These are phyloP conservation scores for Polyergus mexicanus DNA, from an alignment of 1,140 invertebrate species.

Conservation along the genomic window DNA sequence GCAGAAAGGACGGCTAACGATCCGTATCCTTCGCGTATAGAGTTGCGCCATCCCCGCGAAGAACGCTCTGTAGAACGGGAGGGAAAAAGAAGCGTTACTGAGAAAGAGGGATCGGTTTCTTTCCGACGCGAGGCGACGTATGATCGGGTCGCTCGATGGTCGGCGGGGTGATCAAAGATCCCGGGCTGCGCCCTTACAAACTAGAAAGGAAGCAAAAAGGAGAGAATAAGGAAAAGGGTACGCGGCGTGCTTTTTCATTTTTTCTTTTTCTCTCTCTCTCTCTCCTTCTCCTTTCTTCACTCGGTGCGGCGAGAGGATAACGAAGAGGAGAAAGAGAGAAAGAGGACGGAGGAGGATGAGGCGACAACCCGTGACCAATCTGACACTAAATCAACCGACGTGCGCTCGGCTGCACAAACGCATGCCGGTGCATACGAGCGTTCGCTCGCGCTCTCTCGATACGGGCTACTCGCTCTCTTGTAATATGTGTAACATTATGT, in stretches of 20 bases:
- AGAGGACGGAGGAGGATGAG: constrained; percentile 72
- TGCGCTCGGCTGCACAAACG: constrained; percentile 68
- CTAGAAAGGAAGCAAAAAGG: constrained; percentile 54
- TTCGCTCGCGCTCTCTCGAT: constrained; percentile 39
- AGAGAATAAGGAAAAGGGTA: constrained; percentile 34
- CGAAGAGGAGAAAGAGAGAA: constrained; percentile 61
- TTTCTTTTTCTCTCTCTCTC: not conserved
- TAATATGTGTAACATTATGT: constrained; percentile 60
- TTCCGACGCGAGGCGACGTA: constrained; percentile 74
- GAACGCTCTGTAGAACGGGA: constrained; percentile 29
- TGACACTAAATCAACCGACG: constrained; percentile 83
- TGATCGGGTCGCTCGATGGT: constrained; percentile 79
- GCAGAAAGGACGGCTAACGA: constrained; percentile 71
- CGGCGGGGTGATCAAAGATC: constrained; percentile 81
- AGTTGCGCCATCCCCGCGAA: constrained; percentile 29
- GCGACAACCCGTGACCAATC: constrained; percentile 84
- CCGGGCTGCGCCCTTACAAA: constrained; percentile 70
- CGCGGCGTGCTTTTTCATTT: not conserved
- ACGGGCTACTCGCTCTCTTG: constrained; percentile 30
- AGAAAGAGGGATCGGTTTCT: constrained; percentile 76
- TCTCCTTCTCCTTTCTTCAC: not conserved
- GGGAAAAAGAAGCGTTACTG: constrained; percentile 40
- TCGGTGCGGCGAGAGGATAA: constrained; percentile 16
- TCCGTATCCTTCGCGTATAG: constrained; percentile 51
- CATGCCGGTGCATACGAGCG: constrained; percentile 59